phyloP scores from a whole-genome alignment of 2,888 invertebrate genomes.

The Ormyrus pomaceus region DNA sequence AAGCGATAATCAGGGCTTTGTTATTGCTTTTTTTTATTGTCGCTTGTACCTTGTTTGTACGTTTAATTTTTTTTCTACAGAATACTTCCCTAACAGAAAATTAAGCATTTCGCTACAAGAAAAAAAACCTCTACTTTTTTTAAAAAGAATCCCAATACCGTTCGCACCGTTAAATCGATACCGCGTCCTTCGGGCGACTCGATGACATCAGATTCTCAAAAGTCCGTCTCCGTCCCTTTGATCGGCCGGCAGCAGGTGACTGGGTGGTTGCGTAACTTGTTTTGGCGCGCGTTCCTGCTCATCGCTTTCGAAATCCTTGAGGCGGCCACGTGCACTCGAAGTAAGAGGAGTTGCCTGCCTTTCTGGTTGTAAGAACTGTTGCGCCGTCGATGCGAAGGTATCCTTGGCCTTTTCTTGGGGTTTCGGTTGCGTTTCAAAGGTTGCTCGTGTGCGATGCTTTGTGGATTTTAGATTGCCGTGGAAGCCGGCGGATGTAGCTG shows the following conservation, averaged over 20 bases:
- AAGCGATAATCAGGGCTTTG: slow-evolving; percentile 11
- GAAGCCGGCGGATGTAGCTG: neutral
- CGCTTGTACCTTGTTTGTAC: no score
- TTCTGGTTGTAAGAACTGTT: no score
- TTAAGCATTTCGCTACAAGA: no score
- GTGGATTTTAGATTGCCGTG: neutral
- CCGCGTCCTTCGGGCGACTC: neutral
- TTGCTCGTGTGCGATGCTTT: neutral
- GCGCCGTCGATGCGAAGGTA: neutral
- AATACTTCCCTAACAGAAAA: no score
- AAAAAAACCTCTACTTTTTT: no score
- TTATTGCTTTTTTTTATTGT: neutral
- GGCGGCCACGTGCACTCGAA: neutral
- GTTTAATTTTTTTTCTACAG: no score
- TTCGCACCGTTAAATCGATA: neutral
- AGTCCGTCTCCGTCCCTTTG: neutral
- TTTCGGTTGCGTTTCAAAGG: neutral
- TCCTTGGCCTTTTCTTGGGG: slow-evolving; percentile 2
- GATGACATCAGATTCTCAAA: slow-evolving; percentile 1
- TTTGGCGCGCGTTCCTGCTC: slow-evolving; percentile 6
- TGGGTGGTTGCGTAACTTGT: neutral
- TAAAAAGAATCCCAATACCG: no score
- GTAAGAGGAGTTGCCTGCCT: no score
- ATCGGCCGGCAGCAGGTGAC: no score
- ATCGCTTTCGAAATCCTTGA: slow-evolving; percentile 7